phyloP scores from a whole-genome alignment of 2,888 invertebrate genomes.

The Epiperipatus broadwayi region DNA sequence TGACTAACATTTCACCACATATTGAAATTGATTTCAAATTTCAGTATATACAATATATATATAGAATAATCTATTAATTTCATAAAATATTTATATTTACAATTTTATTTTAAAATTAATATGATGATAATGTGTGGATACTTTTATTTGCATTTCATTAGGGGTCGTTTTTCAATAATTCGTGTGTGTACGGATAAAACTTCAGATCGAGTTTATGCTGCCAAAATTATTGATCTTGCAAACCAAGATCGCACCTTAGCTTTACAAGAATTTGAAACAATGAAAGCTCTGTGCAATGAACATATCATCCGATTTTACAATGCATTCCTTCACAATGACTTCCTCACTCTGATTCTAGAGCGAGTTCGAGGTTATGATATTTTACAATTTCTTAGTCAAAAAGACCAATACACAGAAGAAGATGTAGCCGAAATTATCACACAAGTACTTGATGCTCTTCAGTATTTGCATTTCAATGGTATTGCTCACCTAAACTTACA shows the following conservation, averaged over 20 bases:
- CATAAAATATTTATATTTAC: no score
- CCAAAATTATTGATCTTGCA: constrained; percentile 45
- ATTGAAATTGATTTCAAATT: no score
- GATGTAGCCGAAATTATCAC: constrained; percentile 65
- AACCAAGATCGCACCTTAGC: constrained; percentile 34
- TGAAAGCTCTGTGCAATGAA: constrained; percentile 65
- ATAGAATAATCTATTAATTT: no score
- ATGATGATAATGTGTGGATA: no score
- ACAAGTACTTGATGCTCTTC: constrained; percentile 67
- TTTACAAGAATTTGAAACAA: constrained; percentile 60
- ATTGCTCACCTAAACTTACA: constrained; percentile 71
- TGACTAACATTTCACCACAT: no score
- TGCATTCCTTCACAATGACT: constrained; percentile 45
- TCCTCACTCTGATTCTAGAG: constrained; percentile 27
- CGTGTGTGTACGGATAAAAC: constrained; percentile 53
- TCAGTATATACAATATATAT: no score
- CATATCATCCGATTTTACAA: constrained; percentile 43
- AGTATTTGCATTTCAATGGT: constrained; percentile 86
- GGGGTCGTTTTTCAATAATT: constrained; percentile 69
- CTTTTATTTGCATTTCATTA: no score
- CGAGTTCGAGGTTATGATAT: constrained; percentile 66
- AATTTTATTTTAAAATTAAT: not conserved
- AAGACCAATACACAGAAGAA: constrained; percentile 79
- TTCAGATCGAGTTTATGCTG: constrained; percentile 53
- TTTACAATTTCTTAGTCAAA: constrained; percentile 62